Percentiles rank a stretch among this genome's conserved stretches.
Conservation (phyloP, 1,140 invertebrate genomes). For the Saxidomus purpurata region DNA sequence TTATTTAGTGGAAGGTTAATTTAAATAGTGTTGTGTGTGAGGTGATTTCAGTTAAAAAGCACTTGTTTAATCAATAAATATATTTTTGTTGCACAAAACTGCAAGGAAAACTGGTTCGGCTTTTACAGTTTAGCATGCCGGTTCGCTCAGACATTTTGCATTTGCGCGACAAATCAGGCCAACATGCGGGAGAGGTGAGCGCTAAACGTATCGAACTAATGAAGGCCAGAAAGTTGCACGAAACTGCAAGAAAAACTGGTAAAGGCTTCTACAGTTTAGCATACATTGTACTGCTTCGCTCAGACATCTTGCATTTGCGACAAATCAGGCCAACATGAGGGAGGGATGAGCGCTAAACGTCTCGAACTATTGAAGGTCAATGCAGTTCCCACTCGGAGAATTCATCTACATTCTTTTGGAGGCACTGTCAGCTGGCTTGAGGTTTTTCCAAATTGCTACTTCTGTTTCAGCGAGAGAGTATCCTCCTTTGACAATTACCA, state of each 20-base stretch:
- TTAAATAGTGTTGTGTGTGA: too few species aligned
- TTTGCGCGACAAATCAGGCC: too few species aligned
- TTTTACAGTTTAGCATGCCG: too few species aligned
- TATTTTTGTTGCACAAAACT: too few species aligned
- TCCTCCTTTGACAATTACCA: constrained; percentile 21
- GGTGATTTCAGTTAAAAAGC: too few species aligned
- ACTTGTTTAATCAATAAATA: too few species aligned
- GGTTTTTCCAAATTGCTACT: constrained; percentile 25
- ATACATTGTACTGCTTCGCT: neutral
- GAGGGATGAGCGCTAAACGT: constrained; percentile 11
- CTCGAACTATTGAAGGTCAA: constrained; percentile 15
- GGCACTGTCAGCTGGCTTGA: constrained; percentile 37
- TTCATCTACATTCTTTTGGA: constrained; percentile 35
- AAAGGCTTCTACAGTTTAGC: constrained; percentile 15
- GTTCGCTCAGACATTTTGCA: too few species aligned
- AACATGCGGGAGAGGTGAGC: too few species aligned
- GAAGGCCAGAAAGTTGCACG: neutral
- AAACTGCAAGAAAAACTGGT: neutral
- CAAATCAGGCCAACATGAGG: too few species aligned
- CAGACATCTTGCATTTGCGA: constrained; percentile 16
- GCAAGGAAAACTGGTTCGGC: too few species aligned
- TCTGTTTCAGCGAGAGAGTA: constrained; percentile 1
- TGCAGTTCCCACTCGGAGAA: constrained; percentile 5
- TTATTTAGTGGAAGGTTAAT: too few species aligned
- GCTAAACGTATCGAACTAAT: too few species aligned